phyloP scores from a whole-genome alignment of 2,888 invertebrate species.

The Mesochorus sp. region DNA sequence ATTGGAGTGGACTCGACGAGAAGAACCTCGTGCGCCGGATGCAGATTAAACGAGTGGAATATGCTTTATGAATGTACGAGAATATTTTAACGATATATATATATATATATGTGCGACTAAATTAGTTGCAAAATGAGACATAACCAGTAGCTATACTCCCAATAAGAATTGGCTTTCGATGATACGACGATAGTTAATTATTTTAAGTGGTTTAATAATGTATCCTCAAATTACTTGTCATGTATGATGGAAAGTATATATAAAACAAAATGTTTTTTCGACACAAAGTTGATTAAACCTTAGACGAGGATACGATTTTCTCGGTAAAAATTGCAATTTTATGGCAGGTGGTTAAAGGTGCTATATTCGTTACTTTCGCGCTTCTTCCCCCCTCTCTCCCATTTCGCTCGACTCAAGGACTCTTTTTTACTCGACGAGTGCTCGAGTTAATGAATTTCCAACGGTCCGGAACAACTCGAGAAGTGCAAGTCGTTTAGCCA shows the following conservation, averaged over 20 bases:
- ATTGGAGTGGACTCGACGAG: constrained; percentile 55
- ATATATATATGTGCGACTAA: constrained; percentile 27
- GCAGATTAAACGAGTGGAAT: constrained; percentile 47
- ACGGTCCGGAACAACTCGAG: constrained; percentile 33
- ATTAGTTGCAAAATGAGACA: constrained; percentile 24
- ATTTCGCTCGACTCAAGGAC: constrained; percentile 29
- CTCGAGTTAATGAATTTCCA: constrained; percentile 63
- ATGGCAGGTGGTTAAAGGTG: constrained; percentile 37
- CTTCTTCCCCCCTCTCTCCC: background rate
- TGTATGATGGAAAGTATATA: background rate
- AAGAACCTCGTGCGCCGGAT: constrained; percentile 34
- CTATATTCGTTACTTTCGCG: constrained; percentile 1
- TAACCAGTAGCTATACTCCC: constrained; percentile 6
- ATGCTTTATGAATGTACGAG: constrained; percentile 46
- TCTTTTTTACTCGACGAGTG: constrained; percentile 54
- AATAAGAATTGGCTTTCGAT: constrained; percentile 22
- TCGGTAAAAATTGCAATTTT: constrained; percentile 42
- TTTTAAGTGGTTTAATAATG: constrained; percentile 16
- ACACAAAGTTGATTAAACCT: constrained; percentile 16
- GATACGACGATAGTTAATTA: constrained; percentile 45
- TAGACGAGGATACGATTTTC: constrained; percentile 23
- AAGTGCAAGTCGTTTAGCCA: constrained; percentile 57
- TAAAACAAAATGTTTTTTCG: background rate
- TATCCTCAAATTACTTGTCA: constrained; percentile 7
- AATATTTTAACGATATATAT: constrained; percentile 29